phyloP scores from a whole-genome alignment of 2,113 vertebrate genomes.

The Stegostoma tigrinum region DNA sequence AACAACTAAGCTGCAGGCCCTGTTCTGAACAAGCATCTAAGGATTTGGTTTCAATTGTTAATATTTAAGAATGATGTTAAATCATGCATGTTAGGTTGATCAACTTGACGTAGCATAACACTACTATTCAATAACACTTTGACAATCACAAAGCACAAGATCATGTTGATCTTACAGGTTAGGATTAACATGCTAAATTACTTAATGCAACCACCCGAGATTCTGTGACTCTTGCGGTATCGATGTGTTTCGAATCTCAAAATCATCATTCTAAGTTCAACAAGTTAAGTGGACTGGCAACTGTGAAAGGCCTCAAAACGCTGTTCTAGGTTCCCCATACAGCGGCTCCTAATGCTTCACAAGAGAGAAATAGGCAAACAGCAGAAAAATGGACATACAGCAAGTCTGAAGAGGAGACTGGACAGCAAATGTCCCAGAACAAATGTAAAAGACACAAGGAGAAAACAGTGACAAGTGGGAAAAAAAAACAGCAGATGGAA shows the following conservation, averaged over 20 bases:
- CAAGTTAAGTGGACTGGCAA: background rate
- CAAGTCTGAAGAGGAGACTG: background rate
- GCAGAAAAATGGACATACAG: background rate
- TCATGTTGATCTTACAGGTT: background rate
- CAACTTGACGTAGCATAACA: background rate
- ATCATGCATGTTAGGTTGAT: constrained; percentile 29
- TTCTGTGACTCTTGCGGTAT: background rate
- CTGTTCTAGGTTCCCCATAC: background rate
- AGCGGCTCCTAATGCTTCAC: background rate
- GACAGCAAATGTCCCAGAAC: background rate
- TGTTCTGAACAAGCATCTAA: background rate
- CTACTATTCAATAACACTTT: background rate
- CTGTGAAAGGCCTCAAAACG: background rate
- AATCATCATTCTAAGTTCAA: background rate
- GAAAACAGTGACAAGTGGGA: background rate
- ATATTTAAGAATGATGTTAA: constrained; percentile 33
- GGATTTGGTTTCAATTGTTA: constrained; percentile 33
- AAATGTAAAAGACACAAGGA: background rate
- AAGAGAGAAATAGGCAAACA: background rate
- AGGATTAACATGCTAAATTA: constrained; percentile 24
- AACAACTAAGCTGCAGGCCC: background rate
- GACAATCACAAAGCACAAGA: background rate
- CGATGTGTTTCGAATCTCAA: background rate
- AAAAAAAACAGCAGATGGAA: background rate
- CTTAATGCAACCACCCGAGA: background rate